phyloP scores from a whole-genome alignment of 2,888 invertebrate genomes.

The Drosophila setosimentum region DNA sequence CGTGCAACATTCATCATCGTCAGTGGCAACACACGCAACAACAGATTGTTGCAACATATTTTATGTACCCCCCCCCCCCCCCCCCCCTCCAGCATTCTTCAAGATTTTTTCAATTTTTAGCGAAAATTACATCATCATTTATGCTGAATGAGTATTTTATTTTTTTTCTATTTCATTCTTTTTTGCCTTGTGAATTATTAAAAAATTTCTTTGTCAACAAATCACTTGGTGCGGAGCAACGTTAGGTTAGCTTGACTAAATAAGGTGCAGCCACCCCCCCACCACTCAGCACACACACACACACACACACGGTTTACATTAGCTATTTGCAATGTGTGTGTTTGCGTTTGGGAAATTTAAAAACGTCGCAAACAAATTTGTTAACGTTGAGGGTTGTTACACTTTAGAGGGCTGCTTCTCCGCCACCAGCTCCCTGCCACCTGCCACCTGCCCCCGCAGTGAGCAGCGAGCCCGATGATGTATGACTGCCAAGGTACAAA shows the following conservation, averaged over 20 bases:
- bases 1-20: conserved; percentile 80
- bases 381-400: conserved; percentile 73
- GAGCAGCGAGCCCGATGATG: conserved; percentile 60
- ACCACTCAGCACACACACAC: conserved; percentile 1
- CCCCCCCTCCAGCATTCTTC: conserved; percentile 21
- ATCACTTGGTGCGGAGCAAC: conserved; percentile 69
- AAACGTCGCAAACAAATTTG: conserved; percentile 81
- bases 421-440: no score
- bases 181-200: conserved; percentile 75
- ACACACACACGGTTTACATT: conserved; percentile 70
- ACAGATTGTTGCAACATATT: conserved; percentile 80
- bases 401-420: conserved; percentile 19
- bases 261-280: conserved; percentile 56
- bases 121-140: conserved; percentile 81
- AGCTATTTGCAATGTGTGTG: conserved; percentile 50
- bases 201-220: conserved; percentile 83
- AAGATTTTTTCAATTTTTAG: conserved; percentile 78
- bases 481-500: conserved; percentile 77
- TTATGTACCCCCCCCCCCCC: conserved; percentile 41
- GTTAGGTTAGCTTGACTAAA: conserved; percentile 60
- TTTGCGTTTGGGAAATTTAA: conserved; percentile 70
- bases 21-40: conserved; percentile 62
- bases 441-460: neutral
- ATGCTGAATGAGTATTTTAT: conserved; percentile 76
- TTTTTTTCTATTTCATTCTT: conserved; percentile 1